phyloP scores from a whole-genome alignment of 2,888 invertebrate species.

The Resseliella maxima region DNA sequence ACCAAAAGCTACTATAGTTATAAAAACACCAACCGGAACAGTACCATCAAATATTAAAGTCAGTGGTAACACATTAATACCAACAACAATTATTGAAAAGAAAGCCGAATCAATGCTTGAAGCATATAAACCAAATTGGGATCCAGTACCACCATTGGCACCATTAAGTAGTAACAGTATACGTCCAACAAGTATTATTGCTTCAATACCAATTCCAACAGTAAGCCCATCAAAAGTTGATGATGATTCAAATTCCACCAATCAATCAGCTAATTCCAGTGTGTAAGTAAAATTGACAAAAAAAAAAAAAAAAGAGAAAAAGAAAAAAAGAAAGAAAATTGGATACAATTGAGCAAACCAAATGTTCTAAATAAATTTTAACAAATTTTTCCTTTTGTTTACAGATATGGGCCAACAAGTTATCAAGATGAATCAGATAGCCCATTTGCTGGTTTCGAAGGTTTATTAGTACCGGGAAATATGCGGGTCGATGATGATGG shows the following conservation, averaged over 20 bases:
- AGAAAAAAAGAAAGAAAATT: too few relatives aligned
- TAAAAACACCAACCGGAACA: conserved; percentile 64
- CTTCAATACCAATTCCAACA: conserved; percentile 1
- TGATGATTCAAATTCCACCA: conserved; percentile 69
- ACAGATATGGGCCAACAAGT: conserved; percentile 64
- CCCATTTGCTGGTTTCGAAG: conserved; percentile 74
- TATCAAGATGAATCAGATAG: conserved; percentile 71
- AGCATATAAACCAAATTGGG: conserved; percentile 61
- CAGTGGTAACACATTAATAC: conserved; percentile 64
- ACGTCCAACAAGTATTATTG: conserved; percentile 54
- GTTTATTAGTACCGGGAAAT: conserved; percentile 67
- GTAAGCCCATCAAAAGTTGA: conserved; percentile 61
- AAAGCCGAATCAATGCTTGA: conserved; percentile 60
- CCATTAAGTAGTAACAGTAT: conserved; percentile 64
- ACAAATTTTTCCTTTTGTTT: too few relatives aligned
- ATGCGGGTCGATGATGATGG: conserved; percentile 72
- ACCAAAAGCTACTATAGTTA: conserved; percentile 64
- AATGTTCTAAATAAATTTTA: too few relatives aligned
- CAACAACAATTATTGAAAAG: conserved; percentile 63
- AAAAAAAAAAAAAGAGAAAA: too few relatives aligned
- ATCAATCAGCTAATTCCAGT: conserved; percentile 72
- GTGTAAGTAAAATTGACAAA: conserved; percentile 62
- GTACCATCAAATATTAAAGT: conserved; percentile 64
- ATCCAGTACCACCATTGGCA: conserved; percentile 66
- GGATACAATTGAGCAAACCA: background rate